Evolutionary conservation across 1,140 invertebrate species (phyloP), one percentile per base, ranked within the genome.

Genomic region (Drosophila novamexicana): DNA sequence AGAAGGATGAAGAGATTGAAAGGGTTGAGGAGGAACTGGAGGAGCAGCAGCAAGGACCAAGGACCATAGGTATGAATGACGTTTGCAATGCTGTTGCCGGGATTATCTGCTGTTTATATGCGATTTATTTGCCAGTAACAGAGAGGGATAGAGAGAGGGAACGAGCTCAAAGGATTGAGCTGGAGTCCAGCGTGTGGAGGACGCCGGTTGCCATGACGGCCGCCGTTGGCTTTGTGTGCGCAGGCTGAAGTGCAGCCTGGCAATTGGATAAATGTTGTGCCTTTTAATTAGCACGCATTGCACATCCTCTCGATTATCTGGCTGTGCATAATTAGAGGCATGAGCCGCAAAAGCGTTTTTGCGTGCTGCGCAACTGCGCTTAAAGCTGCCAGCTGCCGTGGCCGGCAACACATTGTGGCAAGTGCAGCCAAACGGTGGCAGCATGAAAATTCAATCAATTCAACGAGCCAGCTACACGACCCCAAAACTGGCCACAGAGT

Each of bases 61-160:
- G 59, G 49, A 50, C n/a, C 81, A 66, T 7, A 36, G 56, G 39
- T 44, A 76, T 84, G 71, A 72, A 82, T 86, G 79, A 73, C 68
- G 78, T 88, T 82, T 65, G 79, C 76, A 63, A 74, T 79, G 75
- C 81, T 88, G 72, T 83, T 83, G 59, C 53, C 73, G 49, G 83
- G 83, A 88, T 88, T 88, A 88, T 88, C 83, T 89, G 78, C 83
- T 89, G 83, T 88, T 88, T 88, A 88, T 88, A 89, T 89, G 83
- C 68, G 84, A 88, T 88, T 88, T 89, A 83, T 88, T 83, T 73
- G 53, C 57, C 63, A 66, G 36, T 36, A 10, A 36, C 36, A 37
- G 72, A 22, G 34, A 47, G 36, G 3, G 5, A 29, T 4, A 29
- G 22, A 29, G 22, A 5, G 4, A 29, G 22, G 22, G 0, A 29